Conservation (phyloP, 2,113 vertebrate genomes). For the Entomyzon cyanotis region DNA sequence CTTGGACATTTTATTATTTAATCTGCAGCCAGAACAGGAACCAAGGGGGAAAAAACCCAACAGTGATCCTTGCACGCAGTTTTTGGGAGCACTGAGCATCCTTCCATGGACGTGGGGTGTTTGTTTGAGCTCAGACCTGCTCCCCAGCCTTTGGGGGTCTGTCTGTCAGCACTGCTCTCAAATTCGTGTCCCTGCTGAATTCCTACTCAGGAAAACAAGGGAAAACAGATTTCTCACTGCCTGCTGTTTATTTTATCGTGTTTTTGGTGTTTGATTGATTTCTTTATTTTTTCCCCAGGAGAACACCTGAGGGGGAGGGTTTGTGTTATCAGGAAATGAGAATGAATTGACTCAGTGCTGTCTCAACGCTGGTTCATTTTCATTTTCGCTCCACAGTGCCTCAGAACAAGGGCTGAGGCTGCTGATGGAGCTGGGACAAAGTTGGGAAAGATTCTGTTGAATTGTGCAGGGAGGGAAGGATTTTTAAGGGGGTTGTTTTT, state of each 20-base stretch:
- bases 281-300: neutral
- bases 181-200: neutral
- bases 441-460: neutral
- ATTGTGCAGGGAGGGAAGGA: rapidly evolving
- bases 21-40: constrained; percentile 38
- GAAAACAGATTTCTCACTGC: neutral
- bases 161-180: neutral
- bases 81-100: neutral
- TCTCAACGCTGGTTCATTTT: neutral
- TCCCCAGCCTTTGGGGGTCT: neutral
- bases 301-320: neutral
- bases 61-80: neutral
- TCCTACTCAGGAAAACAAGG: constrained; percentile 42
- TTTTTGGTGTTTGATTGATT: neutral
- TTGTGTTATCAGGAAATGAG: constrained; percentile 26
- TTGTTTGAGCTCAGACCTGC: neutral
- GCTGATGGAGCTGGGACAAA: neutral
- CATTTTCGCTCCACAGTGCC: neutral
- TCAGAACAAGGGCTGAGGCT: neutral
- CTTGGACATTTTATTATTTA: neutral
- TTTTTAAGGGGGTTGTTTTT: neutral
- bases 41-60: neutral
- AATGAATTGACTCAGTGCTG: neutral
- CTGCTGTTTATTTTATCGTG: neutral
- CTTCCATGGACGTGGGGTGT: neutral